Evolutionary conservation across 2,888 invertebrate genomes (phyloP), one percentile per base, ranked within the genome.

Genomic region (Chydorus sphaericus): DNA sequence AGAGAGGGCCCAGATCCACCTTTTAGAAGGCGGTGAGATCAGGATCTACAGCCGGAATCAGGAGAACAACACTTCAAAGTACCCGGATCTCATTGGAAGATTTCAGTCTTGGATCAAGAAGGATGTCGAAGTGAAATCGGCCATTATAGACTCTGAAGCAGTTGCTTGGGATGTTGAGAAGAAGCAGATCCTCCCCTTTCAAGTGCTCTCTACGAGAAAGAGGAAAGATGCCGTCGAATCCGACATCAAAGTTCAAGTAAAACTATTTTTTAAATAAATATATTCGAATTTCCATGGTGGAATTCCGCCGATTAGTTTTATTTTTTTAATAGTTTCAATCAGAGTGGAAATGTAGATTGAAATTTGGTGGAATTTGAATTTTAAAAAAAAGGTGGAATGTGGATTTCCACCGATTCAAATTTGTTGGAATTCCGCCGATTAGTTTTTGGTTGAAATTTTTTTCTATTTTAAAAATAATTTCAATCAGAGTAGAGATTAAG

Each of bases 41-140:
- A 79, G 78, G 62, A 82, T 98, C 61, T 98, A 85, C 75, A 94
- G 94, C 67, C 75, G 98, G 57, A 98, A 97, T 75, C 96, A 96
- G 69, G 92, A 93, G 70, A 82, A 93, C 69, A 90, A 89, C 68
- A 91, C 91, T 0, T 75, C 80, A 56, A 98, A 98, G 69, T 98
- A 94, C 76, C 98, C 98, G 0, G 98, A 98, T 72, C 77, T 98
- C 37, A 37, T 57, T 28, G 33, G 37, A 8, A 31, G 33, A 18
- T 49, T 55, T 26, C 33, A 48, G 26, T 23, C 57, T 11, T 44
- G 53, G 36, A 49, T 48, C 10, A 18, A 23, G n/a, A 33, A 36
- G n/a, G 23, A 37, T n/a, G 18, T 48, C 29, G 61, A 65, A 20
- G 86, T 92, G 0, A 72, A 73, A 48, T 87, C 86, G 31, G 96